Base-by-base conservation (phyloP, 92 coral and sea anemone genomes). In the Zoanthus sociatus region DNA sequence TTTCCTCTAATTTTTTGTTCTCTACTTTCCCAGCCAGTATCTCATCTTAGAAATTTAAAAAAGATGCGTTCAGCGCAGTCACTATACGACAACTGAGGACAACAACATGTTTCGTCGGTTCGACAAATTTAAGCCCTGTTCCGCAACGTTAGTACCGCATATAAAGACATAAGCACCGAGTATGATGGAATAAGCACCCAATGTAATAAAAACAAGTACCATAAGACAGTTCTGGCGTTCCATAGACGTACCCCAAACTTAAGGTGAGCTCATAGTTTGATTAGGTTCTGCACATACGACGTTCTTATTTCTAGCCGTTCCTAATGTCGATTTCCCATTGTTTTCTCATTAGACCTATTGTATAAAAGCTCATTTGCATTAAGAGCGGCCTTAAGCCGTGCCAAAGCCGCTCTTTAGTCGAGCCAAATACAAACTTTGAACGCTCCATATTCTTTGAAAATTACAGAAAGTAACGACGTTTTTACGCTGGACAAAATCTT, bases 221-320 rank as follows among this genome's bases (percentile, higher is more conserved):
- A 48, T 48, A 48, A 48, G 53, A 48, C 53, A 48, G 53, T 48
- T 48, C 53, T 48, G 53, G 53, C 53, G 53, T 48, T 48, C 53
- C 63, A 15, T 56, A 10, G 63, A 56, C 63, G 63, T 56, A 2
- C 63, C 15, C 63, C 63, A 56, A 56, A 56, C 63, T 56, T 56
- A 56, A 56, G 63, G 63, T 56, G 63, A 56, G 63, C 63, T 56
- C 63, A 56, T 56, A 56, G 63, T 56, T 56, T 56, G 63, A 56
- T 56, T 56, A 56, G 63, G 63, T 56, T 56, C 63, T 56, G 63
- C 63, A 56, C 63, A 56, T 56, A 56, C 63, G 63, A 2, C 63
- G 63, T 56, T 56, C 63, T 56, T 56, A 56, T 56, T 56, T 56
- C 63, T 56, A 56, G 63, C 63, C 63, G 63, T 56, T 56, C 63